Evolutionary conservation across 2,113 vertebrate species (phyloP).

Genomic region (Gavia stellata): DNA sequence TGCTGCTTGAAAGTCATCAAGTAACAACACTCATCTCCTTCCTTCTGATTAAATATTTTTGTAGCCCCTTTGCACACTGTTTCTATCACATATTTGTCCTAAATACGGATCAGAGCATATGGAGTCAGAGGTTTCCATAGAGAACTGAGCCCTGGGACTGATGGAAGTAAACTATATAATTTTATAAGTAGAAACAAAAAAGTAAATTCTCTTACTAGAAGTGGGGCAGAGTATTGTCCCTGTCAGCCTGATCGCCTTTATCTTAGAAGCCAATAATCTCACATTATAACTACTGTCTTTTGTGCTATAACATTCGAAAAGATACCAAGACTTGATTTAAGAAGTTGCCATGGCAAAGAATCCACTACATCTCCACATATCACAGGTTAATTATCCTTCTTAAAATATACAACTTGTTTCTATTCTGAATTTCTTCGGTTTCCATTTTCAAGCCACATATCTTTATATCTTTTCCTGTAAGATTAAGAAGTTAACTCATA

Average conservation of each 20-base stretch:
- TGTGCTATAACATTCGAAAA: neutral
- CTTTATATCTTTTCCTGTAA: neutral
- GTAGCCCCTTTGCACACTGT: neutral
- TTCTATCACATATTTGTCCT: neutral
- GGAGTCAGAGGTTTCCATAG: neutral
- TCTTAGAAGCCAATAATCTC: neutral
- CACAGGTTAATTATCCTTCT: neutral
- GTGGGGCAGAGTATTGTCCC: neutral
- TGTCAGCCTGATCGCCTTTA: neutral
- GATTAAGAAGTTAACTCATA: neutral
- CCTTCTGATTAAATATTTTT: neutral
- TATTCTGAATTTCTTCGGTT: neutral
- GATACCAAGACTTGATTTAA: neutral
- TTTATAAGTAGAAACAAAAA: neutral
- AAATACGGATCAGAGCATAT: neutral
- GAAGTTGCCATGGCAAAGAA: neutral
- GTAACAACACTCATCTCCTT: neutral
- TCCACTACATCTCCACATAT: neutral
- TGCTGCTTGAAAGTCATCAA: neutral
- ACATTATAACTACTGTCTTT: neutral
- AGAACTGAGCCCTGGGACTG: neutral
- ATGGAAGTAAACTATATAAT: neutral
- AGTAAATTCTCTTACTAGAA: neutral
- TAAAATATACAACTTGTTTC: neutral
- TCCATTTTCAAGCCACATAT: neutral